Evolutionary conservation across 2,797 vertebrate species (phyloP).

Genomic region (Paramormyrops hopkinsi): DNA sequence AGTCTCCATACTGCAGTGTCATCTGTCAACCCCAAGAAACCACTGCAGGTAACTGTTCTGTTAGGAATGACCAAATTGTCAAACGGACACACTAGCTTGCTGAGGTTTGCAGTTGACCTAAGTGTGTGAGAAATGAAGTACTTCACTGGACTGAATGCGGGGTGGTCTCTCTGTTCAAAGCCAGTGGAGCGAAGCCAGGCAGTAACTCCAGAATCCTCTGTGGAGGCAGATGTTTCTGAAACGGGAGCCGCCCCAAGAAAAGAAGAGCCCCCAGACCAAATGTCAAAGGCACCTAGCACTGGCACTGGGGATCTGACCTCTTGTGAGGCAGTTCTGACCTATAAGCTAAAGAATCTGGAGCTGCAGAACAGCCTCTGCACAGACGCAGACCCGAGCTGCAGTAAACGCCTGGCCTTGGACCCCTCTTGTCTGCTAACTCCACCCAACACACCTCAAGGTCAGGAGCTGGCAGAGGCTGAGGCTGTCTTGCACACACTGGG

Average conservation of each 20-base stretch:
- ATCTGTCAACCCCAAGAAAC: background rate
- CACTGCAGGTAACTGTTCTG: slow-evolving; percentile 45
- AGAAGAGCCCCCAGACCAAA: slow-evolving; percentile 32
- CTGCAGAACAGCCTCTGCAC: slow-evolving; percentile 42
- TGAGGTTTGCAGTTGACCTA: background rate
- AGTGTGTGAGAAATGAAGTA: background rate
- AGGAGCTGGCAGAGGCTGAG: slow-evolving; percentile 50
- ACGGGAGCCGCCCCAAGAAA: slow-evolving; percentile 28
- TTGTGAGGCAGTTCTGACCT: slow-evolving; percentile 43
- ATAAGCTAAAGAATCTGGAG: slow-evolving; percentile 54
- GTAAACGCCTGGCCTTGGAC: slow-evolving; percentile 49
- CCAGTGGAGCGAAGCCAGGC: slow-evolving; percentile 2
- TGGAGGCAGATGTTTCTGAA: slow-evolving; percentile 31
- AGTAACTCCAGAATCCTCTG: background rate
- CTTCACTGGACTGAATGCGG: background rate
- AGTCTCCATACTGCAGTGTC: slow-evolving; percentile 21
- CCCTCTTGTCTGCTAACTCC: slow-evolving; percentile 57
- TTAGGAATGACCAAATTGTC: background rate
- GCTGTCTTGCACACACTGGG: slow-evolving; percentile 36
- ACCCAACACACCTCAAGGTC: slow-evolving; percentile 54
- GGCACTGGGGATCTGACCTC: slow-evolving; percentile 37
- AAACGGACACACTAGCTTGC: background rate
- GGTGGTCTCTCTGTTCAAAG: background rate
- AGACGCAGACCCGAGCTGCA: slow-evolving; percentile 38
- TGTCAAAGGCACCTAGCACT: slow-evolving; percentile 25